Evolutionary conservation across 2,797 vertebrate genomes (phyloP).

Genomic region (Clarias fuscus): DNA sequence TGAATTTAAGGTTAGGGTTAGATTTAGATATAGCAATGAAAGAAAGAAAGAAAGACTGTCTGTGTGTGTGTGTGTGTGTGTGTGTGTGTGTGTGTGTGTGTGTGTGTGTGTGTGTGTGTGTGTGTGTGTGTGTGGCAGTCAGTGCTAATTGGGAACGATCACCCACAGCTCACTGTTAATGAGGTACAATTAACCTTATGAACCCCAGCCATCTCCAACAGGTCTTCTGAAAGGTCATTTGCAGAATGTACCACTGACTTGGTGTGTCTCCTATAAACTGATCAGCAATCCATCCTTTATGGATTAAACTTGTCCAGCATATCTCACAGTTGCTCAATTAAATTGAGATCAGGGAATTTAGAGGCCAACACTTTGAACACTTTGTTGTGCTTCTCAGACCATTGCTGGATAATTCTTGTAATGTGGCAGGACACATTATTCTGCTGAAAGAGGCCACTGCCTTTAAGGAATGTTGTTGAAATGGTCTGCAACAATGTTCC

Average conservation of each 20-base stretch:
- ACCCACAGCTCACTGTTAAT: conserved; percentile 31
- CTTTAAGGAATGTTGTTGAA: too few species aligned
- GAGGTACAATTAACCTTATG: conserved; percentile 37
- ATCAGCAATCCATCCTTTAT: too few species aligned
- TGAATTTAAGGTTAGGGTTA: neutral
- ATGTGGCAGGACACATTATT: too few species aligned
- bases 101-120: neutral
- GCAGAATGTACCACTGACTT: neutral
- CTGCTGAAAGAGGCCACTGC: too few species aligned
- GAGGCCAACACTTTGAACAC: too few species aligned
- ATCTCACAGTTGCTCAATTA: too few species aligned
- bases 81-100: neutral
- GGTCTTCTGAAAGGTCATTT: conserved; percentile 19
- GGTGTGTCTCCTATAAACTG: neutral
- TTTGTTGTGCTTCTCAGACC: too few species aligned
- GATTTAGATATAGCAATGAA: neutral
- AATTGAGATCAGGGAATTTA: too few species aligned
- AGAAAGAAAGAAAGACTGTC: neutral
- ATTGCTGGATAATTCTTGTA: too few species aligned
- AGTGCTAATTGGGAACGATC: conserved; percentile 23
- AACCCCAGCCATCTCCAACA: neutral
- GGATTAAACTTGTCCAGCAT: too few species aligned
- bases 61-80: neutral
- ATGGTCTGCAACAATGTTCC: too few species aligned
- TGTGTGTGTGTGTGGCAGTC: neutral